Conservation (phyloP, 2,113 vertebrate species). For the Galemys pyrenaicus region DNA sequence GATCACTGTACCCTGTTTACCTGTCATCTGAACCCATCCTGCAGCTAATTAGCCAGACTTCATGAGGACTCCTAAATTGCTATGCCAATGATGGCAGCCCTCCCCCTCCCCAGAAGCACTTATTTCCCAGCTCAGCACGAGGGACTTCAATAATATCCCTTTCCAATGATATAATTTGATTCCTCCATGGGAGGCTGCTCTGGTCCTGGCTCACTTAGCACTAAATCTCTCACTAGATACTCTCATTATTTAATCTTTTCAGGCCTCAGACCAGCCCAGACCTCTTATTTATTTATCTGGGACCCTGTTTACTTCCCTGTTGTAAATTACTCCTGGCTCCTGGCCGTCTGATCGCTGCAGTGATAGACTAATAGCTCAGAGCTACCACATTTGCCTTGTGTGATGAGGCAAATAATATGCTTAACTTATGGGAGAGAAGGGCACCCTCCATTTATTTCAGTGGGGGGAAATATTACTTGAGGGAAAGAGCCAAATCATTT, state of each 20-base stretch:
- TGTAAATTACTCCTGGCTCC: conserved; percentile 79
- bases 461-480: conserved; percentile 65
- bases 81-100: conserved; percentile 64
- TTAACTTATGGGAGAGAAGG: conserved; percentile 74
- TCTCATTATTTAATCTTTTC: conserved; percentile 79
- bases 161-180: conserved; percentile 77
- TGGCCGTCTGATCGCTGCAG: conserved; percentile 68
- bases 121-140: conserved; percentile 68
- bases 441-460: conserved; percentile 78
- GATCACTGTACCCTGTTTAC: neutral
- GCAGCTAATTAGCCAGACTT: conserved; percentile 69
- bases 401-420: conserved; percentile 80
- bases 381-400: conserved; percentile 71
- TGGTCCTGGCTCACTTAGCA: conserved; percentile 71
- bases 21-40: conserved; percentile 40
- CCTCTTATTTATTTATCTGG: conserved; percentile 78
- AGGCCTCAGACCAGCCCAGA: conserved; percentile 44
- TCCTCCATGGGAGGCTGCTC: conserved; percentile 71
- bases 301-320: conserved; percentile 76
- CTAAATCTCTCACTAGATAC: conserved; percentile 76
- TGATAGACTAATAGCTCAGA: conserved; percentile 76
- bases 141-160: conserved; percentile 71
- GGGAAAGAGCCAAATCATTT: conserved; percentile 74
- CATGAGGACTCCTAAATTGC: conserved; percentile 54
- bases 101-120: conserved; percentile 42